phyloP scores from a whole-genome alignment of 1,140 invertebrate genomes.

The Eumeta japonica region DNA sequence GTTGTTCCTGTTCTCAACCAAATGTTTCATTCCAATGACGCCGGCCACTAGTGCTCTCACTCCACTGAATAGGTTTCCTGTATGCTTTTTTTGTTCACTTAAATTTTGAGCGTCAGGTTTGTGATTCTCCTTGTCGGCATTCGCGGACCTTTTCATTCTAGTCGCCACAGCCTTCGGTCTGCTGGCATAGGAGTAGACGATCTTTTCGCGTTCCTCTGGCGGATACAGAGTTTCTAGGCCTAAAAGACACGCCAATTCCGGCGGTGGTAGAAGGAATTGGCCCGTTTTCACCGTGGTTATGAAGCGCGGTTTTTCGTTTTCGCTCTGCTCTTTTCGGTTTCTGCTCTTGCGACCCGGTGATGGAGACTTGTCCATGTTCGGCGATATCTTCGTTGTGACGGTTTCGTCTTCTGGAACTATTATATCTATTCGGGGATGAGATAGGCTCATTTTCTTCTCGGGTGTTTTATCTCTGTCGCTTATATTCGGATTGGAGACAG shows the following conservation, averaged over 20 bases:
- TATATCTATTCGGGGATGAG: constrained; percentile 29
- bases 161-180: constrained; percentile 54
- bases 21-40: constrained; percentile 24
- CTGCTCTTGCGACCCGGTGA: constrained; percentile 14
- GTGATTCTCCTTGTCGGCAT: not conserved
- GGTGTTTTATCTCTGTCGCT: constrained; percentile 20
- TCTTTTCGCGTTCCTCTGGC: constrained; percentile 32
- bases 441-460: constrained; percentile 23
- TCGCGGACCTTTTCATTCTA: constrained; percentile 19
- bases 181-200: constrained; percentile 63
- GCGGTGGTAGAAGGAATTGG: constrained; percentile 74
- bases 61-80: constrained; percentile 22
- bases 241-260: constrained; percentile 66
- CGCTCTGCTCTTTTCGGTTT: constrained; percentile 10
- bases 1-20: constrained; percentile 14
- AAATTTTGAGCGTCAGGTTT: not conserved
- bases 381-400: constrained; percentile 9
- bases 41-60: constrained; percentile 33
- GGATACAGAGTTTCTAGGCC: constrained; percentile 57
- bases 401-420: constrained; percentile 14
- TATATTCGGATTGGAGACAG: constrained; percentile 30
- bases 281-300: constrained; percentile 77
- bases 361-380: constrained; percentile 22
- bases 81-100: not conserved
- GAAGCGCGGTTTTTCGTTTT: constrained; percentile 61